A percentile compares a stretch with the other conserved stretches of the same genome.
These are phyloP conservation scores for Mugil cephalus DNA, from an alignment of 2,113 vertebrate species.

Conservation along the genomic window DNA sequence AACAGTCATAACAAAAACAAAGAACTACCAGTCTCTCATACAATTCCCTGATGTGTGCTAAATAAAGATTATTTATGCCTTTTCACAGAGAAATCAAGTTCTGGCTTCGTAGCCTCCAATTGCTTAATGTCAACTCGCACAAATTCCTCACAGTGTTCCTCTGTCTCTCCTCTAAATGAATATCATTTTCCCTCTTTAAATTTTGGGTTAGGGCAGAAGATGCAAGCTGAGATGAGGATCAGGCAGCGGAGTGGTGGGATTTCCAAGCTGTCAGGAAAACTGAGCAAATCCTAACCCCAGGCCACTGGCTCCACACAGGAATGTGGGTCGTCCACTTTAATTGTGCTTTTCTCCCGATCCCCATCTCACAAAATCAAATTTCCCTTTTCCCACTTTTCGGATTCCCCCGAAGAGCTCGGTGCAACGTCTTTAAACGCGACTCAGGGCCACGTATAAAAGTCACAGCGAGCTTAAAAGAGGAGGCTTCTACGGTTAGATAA, in stretches of 20 bases:
- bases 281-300: conserved; percentile 74
- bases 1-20: neutral
- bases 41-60: neutral
- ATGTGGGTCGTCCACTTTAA: conserved; percentile 74
- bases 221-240: conserved; percentile 66
- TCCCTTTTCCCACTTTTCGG: conserved; percentile 75
- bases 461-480: conserved; percentile 54
- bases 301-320: conserved; percentile 75
- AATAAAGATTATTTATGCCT: conserved; percentile 26
- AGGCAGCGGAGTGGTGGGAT: conserved; percentile 56
- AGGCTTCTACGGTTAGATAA: conserved; percentile 65
- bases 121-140: conserved; percentile 10
- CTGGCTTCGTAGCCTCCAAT: conserved; percentile 8
- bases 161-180: conserved; percentile 42
- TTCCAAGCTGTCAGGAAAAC: conserved; percentile 75
- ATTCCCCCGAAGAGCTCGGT: conserved; percentile 66
- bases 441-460: conserved; percentile 63
- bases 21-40: neutral
- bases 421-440: conserved; percentile 62
- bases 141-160: conserved; percentile 26
- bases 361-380: conserved; percentile 76
- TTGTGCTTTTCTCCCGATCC: conserved; percentile 66
- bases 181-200: conserved; percentile 52
- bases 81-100: conserved; percentile 37
- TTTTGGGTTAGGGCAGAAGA: conserved; percentile 53